These are phyloP conservation scores for Limanda limanda DNA, from an alignment of 2,113 vertebrate genomes.

Conservation along the genomic window DNA sequence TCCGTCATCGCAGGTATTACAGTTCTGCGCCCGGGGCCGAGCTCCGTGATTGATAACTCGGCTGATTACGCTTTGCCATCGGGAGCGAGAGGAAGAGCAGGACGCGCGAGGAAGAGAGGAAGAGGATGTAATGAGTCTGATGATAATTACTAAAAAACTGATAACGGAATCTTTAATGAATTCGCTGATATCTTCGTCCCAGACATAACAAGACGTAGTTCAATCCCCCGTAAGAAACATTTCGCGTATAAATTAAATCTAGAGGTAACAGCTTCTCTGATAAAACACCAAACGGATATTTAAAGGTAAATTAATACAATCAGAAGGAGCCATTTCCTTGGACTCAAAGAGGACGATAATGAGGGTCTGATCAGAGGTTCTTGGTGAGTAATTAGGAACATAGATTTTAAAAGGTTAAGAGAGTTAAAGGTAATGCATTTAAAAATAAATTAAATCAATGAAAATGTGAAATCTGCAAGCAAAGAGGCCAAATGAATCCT, in stretches of 20 bases:
- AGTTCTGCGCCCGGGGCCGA: constrained; percentile 42
- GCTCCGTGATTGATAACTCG: constrained; percentile 67
- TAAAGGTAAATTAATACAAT: no score
- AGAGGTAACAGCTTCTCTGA: no score
- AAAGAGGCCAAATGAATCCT: no score
- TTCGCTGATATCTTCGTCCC: constrained; percentile 28
- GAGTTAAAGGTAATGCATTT: no score
- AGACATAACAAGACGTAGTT: constrained; percentile 13
- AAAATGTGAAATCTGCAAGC: no score
- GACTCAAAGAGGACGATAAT: no score
- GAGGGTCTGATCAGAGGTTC: no score
- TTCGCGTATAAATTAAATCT: not conserved
- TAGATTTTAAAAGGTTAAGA: no score
- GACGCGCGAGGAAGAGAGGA: constrained; percentile 45
- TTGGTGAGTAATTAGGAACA: no score
- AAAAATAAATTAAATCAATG: no score
- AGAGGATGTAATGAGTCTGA: constrained; percentile 60
- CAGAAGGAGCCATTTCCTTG: no score
- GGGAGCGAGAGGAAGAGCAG: constrained; percentile 49
- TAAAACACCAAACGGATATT: no score
- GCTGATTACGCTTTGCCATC: constrained; percentile 69
- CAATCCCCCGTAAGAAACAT: constrained; percentile 7
- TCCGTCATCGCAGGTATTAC: constrained; percentile 65
- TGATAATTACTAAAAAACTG: constrained; percentile 71
- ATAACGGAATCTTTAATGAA: constrained; percentile 53